Conservation (phyloP, 35 echinoderm and acorn worm genomes). For the Lytechinus variegatus region DNA sequence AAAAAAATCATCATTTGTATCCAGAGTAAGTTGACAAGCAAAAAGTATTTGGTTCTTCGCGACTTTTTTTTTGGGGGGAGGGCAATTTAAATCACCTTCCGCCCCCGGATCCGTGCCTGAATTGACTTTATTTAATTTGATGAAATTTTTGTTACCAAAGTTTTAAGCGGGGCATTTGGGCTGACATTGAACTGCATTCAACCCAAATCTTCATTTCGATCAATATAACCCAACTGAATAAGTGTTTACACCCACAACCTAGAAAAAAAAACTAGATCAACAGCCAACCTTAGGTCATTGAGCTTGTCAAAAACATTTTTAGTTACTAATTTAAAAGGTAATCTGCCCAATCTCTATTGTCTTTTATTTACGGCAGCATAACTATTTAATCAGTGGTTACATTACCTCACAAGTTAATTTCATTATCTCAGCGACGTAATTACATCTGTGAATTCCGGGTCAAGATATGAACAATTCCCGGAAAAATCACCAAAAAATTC, state of each 20-base stretch:
- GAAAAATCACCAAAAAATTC: neutral
- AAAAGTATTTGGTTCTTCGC: too few relatives aligned
- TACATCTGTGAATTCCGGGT: neutral
- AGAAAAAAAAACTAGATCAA: neutral
- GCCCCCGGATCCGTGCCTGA: too few relatives aligned
- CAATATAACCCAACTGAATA: neutral
- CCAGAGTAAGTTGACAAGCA: too few relatives aligned
- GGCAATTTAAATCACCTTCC: too few relatives aligned
- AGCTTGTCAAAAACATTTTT: neutral
- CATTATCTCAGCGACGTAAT: neutral
- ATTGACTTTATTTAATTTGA: too few relatives aligned
- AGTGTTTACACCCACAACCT: neutral
- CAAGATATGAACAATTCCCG: neutral
- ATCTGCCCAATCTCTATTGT: neutral
- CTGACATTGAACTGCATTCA: too few relatives aligned
- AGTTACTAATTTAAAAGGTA: neutral
- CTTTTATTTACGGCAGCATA: too few relatives aligned
- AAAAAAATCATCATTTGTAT: too few relatives aligned
- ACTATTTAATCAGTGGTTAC: neutral
- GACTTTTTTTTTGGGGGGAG: too few relatives aligned
- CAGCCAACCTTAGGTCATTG: neutral
- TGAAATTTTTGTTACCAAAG: neutral
- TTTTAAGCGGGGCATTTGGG: neutral
- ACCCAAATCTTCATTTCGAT: too few relatives aligned
- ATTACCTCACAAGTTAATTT: neutral